Conservation (phyloP, 2,113 vertebrate species). For the Podarcis raffonei region DNA sequence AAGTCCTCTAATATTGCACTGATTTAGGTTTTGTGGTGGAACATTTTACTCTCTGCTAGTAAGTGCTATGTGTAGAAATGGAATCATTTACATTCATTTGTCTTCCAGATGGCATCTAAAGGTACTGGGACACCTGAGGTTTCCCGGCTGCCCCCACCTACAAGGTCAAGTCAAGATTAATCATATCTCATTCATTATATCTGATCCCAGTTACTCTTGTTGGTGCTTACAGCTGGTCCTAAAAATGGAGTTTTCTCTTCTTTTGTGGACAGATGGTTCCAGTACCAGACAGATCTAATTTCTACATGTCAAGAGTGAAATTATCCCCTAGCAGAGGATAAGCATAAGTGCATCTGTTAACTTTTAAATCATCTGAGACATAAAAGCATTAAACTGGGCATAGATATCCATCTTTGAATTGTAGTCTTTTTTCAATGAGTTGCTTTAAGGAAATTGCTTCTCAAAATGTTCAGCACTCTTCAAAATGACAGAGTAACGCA, state of each 20-base stretch:
- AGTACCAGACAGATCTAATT: slow-evolving; percentile 72
- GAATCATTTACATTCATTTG: slow-evolving; percentile 13
- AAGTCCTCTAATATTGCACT: not conserved
- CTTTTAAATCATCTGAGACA: slow-evolving; percentile 71
- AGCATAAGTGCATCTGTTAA: slow-evolving; percentile 73
- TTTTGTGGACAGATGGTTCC: slow-evolving; percentile 70
- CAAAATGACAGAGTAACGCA: not conserved
- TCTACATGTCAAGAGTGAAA: slow-evolving; percentile 74
- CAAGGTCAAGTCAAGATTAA: slow-evolving; percentile 72
- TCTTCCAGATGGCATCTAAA: slow-evolving; percentile 34
- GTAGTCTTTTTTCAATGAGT: slow-evolving; percentile 25
- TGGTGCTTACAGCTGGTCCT: slow-evolving; percentile 58
- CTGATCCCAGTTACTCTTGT: slow-evolving; percentile 67
- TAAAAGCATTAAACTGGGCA: slow-evolving; percentile 36
- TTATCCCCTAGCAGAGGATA: slow-evolving; percentile 72
- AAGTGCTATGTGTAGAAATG: not conserved
- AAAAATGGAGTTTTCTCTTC: slow-evolving; percentile 69
- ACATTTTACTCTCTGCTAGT: not conserved
- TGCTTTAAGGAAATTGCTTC: slow-evolving; percentile 27
- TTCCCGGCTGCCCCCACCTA: slow-evolving; percentile 40
- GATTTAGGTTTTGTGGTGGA: not conserved
- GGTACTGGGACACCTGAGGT: slow-evolving; percentile 42
- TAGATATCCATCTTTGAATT: slow-evolving; percentile 43
- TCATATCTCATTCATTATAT: slow-evolving; percentile 61
- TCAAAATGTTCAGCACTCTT: slow-evolving; percentile 18